Base-by-base conservation (phyloP, 2,797 vertebrate species). In the Morelia viridis region DNA sequence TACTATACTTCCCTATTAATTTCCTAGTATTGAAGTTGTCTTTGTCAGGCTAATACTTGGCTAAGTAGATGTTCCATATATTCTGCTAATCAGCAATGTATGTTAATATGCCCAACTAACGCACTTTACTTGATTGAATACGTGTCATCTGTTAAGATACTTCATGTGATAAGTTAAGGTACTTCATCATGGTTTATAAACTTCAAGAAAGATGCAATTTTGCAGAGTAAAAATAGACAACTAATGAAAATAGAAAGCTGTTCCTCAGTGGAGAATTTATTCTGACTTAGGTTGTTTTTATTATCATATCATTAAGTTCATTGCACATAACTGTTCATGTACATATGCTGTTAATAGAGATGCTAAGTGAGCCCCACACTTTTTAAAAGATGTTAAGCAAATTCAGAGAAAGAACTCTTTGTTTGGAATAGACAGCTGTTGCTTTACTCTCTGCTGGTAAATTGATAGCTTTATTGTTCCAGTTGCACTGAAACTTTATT, bases 401-500 rank as follows among this genome's bases (percentile, higher is more conserved):
- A 89, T 80, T 84, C 41, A 9, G n/a, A 80, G 94, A 91, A 92
- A 0, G 1, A 88, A 17, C 3, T 88, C 46, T 35, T 84, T 93
- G 83, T 71, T 65, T 24, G 84, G 60, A 93, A 28, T n/a, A 93
- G 92, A 50, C 11, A 71, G 84, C 64, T 89, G 83, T 89, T 92
- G 19, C 0, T 22, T 76, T 93, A 76, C 65, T 28, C 64, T 91
- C 41, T 83, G 26, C 7, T 0, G 0, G 87, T 85, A 89, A 90
- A 90, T 28, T 0, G 8, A 94, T 0, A 76, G 89, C 91, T 94
- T 80, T 89, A 89, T 22, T 58, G 76, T 93, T 56, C 8, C 0
- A 93, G 76, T 0, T 95, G 31, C 91, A 92, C 89, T 91, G 86
- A 88, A 95, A 93, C 50, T 58, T 71, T 1, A 80, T 85, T 94